Base-by-base conservation (phyloP, 1,140 invertebrate genomes). In the Acromyrmex echinatior region DNA sequence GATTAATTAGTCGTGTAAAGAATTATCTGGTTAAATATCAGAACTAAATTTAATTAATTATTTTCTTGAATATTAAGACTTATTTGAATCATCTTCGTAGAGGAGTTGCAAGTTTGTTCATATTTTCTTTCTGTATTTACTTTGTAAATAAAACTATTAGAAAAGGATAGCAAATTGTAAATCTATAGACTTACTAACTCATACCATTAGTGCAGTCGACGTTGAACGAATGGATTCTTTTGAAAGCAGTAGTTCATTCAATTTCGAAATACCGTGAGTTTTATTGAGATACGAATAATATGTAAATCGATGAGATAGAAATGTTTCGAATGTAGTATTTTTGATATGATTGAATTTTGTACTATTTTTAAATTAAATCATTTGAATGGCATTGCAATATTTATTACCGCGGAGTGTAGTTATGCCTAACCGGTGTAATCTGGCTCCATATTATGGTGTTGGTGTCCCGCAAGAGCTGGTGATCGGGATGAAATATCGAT, bases 401-500 rank as follows among this genome's bases (percentile, higher is more conserved):
- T 51, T 80, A 53, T 74, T 82, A 62, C 9, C 16, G 6, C 28
- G 14, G 9, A 21, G 39, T 21, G 58, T 51, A 51, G 28, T 76
- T 76, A 84, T 56, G 31, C 2, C 16, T 31, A 45, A 39, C 25
- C 12, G 35, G 14, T 35, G 68, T 60, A 74, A 63, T 84, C 39
- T 63, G n/a, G 25, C 45, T 53, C 56, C 1, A 63, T 63, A n/a
- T 84, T 79, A 86, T 16, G 21, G 31, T 12, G 51, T 9, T 39
- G 73, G 28, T 63, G 60, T 10, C 45, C 39, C 74, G 31, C 71
- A 66, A 35, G 74, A 60, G 31, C 70, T 21, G 39, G 18, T 76
- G 80, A 68, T 79, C 62, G 60, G 74, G 51, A 77, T 87, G 79
- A 90, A 90, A 90, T 90, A 90, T 90, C 88, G 86, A 90, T 90